These are phyloP conservation scores for Myotis brandtii DNA, from an alignment of 2,113 vertebrate genomes.

Conservation along the genomic window DNA sequence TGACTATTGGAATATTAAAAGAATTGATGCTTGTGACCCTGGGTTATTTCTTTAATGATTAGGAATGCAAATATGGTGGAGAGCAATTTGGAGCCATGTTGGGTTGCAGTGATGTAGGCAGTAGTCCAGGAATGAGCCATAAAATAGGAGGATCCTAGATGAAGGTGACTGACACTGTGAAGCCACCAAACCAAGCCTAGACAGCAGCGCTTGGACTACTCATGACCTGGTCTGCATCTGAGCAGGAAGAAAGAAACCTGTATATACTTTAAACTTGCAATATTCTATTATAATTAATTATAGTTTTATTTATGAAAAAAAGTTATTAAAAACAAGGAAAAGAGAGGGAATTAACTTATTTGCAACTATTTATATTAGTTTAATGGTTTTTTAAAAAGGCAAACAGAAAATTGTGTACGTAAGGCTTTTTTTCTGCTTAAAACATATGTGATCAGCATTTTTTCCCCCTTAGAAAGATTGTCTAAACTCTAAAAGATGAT, in stretches of 20 bases:
- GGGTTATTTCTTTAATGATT: not conserved
- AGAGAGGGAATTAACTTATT: not conserved
- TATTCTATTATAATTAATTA: no score
- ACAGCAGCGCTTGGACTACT: not conserved
- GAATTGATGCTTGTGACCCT: not conserved
- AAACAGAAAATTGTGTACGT: not conserved
- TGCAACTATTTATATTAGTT: no score
- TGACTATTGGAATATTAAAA: not conserved
- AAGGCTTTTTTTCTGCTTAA: conserved; percentile 10
- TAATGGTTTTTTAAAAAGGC: not conserved
- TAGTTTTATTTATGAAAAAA: no score
- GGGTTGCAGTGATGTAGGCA: not conserved
- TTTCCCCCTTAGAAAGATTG: not conserved
- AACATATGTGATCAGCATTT: not conserved
- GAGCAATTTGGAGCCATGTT: accelerated
- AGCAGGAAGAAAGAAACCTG: not conserved
- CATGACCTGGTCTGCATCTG: not conserved
- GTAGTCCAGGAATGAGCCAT: not conserved
- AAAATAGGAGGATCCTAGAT: not conserved
- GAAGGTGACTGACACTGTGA: not conserved
- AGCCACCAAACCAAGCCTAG: not conserved
- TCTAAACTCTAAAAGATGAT: conserved; percentile 30
- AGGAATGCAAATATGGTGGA: not conserved
- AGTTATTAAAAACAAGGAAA: not conserved
- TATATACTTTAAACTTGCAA: not conserved